Percentiles rank a stretch among this genome's conserved stretches.
Conservation (phyloP, 2,113 vertebrate genomes). For the Butastur rufipennis region DNA sequence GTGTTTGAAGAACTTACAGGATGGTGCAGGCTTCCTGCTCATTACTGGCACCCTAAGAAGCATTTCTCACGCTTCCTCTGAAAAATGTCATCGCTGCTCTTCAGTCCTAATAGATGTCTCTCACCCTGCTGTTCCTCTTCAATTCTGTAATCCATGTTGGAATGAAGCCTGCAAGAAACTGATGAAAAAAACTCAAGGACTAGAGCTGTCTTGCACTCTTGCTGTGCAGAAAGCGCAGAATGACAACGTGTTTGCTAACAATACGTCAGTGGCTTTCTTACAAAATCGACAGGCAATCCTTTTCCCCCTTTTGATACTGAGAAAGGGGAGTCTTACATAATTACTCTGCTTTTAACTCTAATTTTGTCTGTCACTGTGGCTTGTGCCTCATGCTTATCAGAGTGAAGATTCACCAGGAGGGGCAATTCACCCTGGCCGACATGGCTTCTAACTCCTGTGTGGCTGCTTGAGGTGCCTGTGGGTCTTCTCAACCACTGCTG, state of each 20-base stretch:
- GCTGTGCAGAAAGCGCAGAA: background rate
- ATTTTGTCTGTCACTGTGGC: background rate
- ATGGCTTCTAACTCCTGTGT: fast-evolving
- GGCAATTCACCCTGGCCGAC: background rate
- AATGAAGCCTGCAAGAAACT: background rate
- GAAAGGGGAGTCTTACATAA: background rate
- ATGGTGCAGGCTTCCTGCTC: background rate
- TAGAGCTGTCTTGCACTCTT: background rate
- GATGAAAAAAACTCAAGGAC: background rate
- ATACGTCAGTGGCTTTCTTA: background rate
- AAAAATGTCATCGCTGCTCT: background rate
- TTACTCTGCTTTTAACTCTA: background rate
- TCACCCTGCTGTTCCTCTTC: background rate
- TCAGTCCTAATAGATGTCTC: background rate
- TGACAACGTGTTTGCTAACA: background rate
- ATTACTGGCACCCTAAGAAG: background rate
- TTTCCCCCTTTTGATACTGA: background rate
- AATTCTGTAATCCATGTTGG: background rate
- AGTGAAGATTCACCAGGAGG: background rate
- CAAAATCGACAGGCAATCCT: background rate
- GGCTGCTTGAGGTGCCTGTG: background rate
- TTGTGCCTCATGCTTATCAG: background rate
- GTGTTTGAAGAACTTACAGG: background rate
- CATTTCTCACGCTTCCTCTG: background rate
- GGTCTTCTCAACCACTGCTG: background rate